Evolutionary conservation across 2,888 invertebrate species (phyloP), one percentile per base, ranked within the genome.

Genomic region (Periphyllus acericola): DNA sequence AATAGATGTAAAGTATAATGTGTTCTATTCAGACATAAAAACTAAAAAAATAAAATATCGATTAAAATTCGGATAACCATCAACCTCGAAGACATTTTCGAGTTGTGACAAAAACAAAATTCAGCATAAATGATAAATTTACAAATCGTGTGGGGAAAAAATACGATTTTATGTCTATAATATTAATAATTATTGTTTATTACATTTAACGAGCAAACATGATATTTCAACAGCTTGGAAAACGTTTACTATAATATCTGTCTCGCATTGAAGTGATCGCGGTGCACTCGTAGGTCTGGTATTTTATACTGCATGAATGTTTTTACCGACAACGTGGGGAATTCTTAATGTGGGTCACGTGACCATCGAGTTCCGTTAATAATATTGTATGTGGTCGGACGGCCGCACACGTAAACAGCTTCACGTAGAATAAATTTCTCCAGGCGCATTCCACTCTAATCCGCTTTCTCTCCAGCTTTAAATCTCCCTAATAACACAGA

Each of bases 291-390:
- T 32, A 19, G n/a, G 71, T 79, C 71, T 32, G 71, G 71, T 71
- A 71, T 85, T 78, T 85, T 85, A 85, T 85, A 85, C 46, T 71
- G n/a, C 19, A 71, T 71, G 76, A 32, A 40, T 75, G 52, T 86
- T 86, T 76, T 74, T 66, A 87, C 86, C 1, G 80, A 72, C 79
- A 74, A 34, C 72, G 86, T 80, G 86, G 86, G 86, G 80, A 87
- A 80, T 55, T 68, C 60, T n/a, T 32, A 80, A 86, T 87, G 86
- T 87, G 72, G 86, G 86, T 81, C 86, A 87, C 60, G 66, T 74
- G 86, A 87, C 86, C 80, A 60, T 80, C 86, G 80, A 87, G 86
- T 87, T 80, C 86, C 80, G 86, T 87, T 87, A 87, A 87, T 80
- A 81, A 32, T 81, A 83, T 74, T 40, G 79, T 85, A 71, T 76